These are phyloP conservation scores for Salticus scenicus DNA, from an alignment of 2,888 invertebrate species.

Conservation along the genomic window DNA sequence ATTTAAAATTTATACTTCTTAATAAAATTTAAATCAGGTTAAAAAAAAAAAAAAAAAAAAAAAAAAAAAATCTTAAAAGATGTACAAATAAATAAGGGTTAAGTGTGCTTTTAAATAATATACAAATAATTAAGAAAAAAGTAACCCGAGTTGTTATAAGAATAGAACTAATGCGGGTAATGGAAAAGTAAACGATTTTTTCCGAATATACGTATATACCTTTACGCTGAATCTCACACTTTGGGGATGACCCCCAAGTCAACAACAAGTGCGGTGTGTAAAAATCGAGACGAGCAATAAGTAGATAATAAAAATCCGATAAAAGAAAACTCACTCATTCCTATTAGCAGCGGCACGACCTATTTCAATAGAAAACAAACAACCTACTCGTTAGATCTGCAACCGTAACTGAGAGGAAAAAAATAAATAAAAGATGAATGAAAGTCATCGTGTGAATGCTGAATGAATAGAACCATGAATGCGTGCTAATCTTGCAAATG, in stretches of 20 bases:
- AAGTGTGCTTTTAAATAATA: no score
- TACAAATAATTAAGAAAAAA: no score
- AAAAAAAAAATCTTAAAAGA: no score
- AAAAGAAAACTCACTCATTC: not conserved
- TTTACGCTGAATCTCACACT: not conserved
- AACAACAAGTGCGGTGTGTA: not conserved
- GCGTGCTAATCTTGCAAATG: not conserved
- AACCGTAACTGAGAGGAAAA: not conserved
- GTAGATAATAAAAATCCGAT: conserved; percentile 16
- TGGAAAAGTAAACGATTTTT: no score
- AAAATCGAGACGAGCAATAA: conserved; percentile 12
- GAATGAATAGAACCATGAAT: not conserved
- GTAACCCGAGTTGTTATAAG: no score
- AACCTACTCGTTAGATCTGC: not conserved
- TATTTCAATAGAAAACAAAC: conserved; percentile 15
- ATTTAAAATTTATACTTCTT: no score
- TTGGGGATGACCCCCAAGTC: not conserved
- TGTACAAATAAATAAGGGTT: no score
- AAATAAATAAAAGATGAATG: conserved; percentile 17
- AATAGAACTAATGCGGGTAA: no score
- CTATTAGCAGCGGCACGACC: conserved; percentile 8
- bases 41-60: no score
- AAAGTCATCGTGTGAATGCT: not conserved
- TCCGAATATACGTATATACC: no score
- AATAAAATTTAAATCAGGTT: no score